These are phyloP conservation scores for Boloria euphrosyne DNA, from an alignment of 2,888 invertebrate genomes.

Conservation along the genomic window DNA sequence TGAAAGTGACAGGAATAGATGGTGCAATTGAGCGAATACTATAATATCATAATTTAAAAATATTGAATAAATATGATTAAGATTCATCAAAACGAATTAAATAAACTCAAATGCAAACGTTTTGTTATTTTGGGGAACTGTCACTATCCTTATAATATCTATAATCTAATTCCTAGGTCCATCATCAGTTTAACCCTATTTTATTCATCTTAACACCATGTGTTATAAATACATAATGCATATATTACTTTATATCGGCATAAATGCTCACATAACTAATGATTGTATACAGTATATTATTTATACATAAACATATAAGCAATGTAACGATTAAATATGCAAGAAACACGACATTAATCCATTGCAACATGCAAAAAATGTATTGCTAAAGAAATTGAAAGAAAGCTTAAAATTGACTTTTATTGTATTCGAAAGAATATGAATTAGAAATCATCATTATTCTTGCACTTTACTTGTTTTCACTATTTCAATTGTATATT, in stretches of 20 bases:
- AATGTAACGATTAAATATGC: slow-evolving; percentile 3
- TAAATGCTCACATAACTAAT: slow-evolving; percentile 4
- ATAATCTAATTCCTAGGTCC: no score
- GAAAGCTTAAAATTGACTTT: slow-evolving; percentile 12
- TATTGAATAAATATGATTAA: no score
- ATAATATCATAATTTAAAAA: no score
- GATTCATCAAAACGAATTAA: no score
- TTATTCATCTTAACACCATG: no score
- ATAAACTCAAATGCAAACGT: no score
- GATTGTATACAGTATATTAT: slow-evolving; percentile 5
- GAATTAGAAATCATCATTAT: slow-evolving; percentile 2
- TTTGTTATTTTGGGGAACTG: no score
- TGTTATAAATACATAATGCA: no score
- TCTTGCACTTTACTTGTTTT: background rate
- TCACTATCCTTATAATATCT: no score
- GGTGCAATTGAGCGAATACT: no score
- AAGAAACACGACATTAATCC: slow-evolving; percentile 10
- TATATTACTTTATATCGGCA: background rate
- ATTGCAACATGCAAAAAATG: slow-evolving; percentile 9
- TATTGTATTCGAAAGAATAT: slow-evolving; percentile 3
- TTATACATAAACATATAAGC: background rate
- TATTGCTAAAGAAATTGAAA: slow-evolving; percentile 9
- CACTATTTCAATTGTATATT: background rate
- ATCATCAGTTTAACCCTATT: no score
- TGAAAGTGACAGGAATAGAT: no score